Percentiles rank a stretch among this genome's conserved stretches.
Evolutionary conservation across 2,113 vertebrate genomes (phyloP).

Genomic region (Pycnonotus jocosus): DNA sequence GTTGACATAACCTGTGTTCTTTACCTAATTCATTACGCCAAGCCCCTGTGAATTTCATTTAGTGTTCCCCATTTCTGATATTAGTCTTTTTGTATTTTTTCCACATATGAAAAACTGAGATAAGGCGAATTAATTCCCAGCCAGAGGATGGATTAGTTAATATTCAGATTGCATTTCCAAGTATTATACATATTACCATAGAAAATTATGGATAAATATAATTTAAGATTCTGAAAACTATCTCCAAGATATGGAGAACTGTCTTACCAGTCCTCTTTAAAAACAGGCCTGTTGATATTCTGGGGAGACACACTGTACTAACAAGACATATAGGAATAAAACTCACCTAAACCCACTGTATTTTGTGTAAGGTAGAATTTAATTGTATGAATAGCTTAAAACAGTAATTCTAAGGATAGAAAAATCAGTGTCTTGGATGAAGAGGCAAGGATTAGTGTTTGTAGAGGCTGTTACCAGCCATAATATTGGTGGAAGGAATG

Average conservation of each 20-base stretch:
- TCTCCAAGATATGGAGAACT: background rate
- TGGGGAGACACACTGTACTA: background rate
- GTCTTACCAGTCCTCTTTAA: background rate
- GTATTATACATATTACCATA: background rate
- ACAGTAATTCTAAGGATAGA: background rate
- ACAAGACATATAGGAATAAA: background rate
- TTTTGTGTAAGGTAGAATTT: background rate
- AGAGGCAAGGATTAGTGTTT: background rate
- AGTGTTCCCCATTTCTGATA: background rate
- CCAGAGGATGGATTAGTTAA: slow-evolving; percentile 3
- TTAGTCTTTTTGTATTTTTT: background rate
- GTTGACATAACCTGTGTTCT: background rate
- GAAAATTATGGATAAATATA: background rate
- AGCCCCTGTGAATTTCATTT: background rate
- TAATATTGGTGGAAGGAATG: background rate
- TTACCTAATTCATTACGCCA: background rate
- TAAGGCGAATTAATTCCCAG: slow-evolving; percentile 16
- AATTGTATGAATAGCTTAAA: background rate
- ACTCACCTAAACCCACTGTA: background rate
- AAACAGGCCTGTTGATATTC: background rate
- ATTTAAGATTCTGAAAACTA: background rate
- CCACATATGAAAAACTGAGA: background rate
- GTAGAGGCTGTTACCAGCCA: background rate
- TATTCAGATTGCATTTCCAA: background rate
- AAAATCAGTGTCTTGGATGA: background rate